Evolutionary conservation across 1,140 invertebrate genomes (phyloP), one percentile per base, ranked within the genome.

Genomic region (Phymastichus coffea): DNA sequence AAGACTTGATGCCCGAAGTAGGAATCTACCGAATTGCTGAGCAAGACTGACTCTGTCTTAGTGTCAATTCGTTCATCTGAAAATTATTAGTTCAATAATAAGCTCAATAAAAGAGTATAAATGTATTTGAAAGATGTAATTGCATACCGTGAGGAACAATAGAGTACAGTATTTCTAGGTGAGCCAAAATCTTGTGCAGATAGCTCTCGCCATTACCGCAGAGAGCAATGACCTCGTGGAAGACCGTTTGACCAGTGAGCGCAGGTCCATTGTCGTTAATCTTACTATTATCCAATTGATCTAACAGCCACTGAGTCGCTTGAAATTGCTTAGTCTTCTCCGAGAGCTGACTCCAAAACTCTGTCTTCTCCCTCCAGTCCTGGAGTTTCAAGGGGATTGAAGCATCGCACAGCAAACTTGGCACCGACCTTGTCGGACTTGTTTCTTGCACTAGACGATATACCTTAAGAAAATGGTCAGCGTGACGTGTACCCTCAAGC

Each of bases 1-100:
- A 85, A 86, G 61, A 86, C 78, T 40, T 86, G 73, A 66, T 83
- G 78, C 1, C 83, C 83, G 47, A 86, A 70, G 30, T 77, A 76
- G 41, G 61, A 66, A 57, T 76, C 65, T 1, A 77, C 46, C 1
- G 74, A 67, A 14, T 67, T 63, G 46, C 65, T 67, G 4, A 78
- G 49, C 26, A 78, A 63, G 43, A 54, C 60, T n/a, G 64, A 63
- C 43, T 70, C 57, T 15, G 63, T 70, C 9, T 15, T 48, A 35
- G 7, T 22, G 54, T 46, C 7, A 30, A 19, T 19, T 67, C 53
- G 10, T 15, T 67, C 63, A 28, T 70, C 66, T 71, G 23, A 51
- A 37, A 61, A 10, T n/a, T 26, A 40, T 6, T 12, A 8, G 38
- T 40, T 40, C 17, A 8, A 12, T 33, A 12, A 17, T 40, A n/a